Base-by-base conservation (phyloP, 2,888 invertebrate species). In the Eurytoma adleriae region DNA sequence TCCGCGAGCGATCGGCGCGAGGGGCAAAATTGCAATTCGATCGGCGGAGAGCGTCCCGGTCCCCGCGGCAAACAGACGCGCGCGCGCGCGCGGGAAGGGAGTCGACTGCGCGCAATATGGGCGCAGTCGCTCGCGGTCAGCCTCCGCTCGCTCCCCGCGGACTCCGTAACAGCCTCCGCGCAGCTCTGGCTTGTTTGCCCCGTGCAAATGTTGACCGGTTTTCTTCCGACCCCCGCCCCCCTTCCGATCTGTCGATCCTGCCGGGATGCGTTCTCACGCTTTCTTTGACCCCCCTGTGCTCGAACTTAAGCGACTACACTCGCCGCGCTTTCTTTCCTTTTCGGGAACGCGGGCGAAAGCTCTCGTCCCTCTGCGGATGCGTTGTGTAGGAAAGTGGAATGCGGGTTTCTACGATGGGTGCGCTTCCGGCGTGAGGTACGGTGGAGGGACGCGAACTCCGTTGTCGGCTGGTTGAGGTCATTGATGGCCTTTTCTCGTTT, bases 201-300 rank as follows among this genome's bases (percentile, higher is more conserved):
- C 69, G 80, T 84, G 87, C 89, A 88, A 89, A 89, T 89, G 88
- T 89, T 89, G 87, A 89, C 88, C 88, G 84, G 72, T 52, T 54
- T 56, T 40, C 75, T 73, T 30, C 62, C 52, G 40, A 16, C 24
- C 27, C 13, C 24, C 20, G 16, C 1, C 24, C 30, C 16, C 20
- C 10, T n/a, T 18, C 20, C 18, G 18, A 16, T 18, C 59, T 5
- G 18, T 16, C 54, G 54, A 13, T 54, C 54, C 54, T n/a, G 54
- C 14, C 54, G 14, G 54, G 54, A 54, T 54, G 40, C 40, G 40
- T 40, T 40, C 40, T 40, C 40, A 40, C 40, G 40, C 40, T 40
- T 40, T 40, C 40, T 40, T 40, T 40, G 40, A 40, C 40, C 40
- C 40, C 40, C 40, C 40, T 40, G 5, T 7, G 0, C 40, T 40